Base-by-base conservation (phyloP, 1,140 invertebrate species). In the Helicoverpa armigera region DNA sequence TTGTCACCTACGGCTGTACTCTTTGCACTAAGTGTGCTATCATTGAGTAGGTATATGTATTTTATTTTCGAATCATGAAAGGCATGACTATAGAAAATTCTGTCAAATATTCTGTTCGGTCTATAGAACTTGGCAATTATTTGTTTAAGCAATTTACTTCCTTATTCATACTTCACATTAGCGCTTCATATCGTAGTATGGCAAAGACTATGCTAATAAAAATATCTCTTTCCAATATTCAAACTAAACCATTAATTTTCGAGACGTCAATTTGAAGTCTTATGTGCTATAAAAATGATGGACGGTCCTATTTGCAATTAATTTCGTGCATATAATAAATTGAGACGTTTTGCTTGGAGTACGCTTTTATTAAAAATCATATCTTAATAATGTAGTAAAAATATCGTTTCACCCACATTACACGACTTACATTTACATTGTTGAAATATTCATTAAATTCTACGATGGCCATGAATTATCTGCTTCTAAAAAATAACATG, bases 231-330 rank as follows among this genome's bases (percentile, higher is more conserved):
- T 61, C 23, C 58, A 82, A 82, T 82, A 79, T 74, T 82, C 65
- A 82, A 53, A 51, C 54, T 12, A 18, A 48, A 63, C 16, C 61
- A 35, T 67, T 63, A 29, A 76, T 53, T 29, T 50, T 18, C 43
- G 14, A 18, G 61, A 56, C 31, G 54, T 56, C 54, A 82, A 77
- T 75, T 79, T 79, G 51, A 75, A 75, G 70, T 82, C 50, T 43
- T 31, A 43, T 23, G 2, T 0, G 69, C 76, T 14, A 75, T 82
- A 75, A 82, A 82, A 82, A 79, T 82, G 70, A 75, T 79, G 43
- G 23, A 79, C 7, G 35, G 31, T 29, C 43, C 51, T 23, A 16
- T 75, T 75, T n/a, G 35, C 43, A 53, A 81, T 76, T 76, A 77
- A 70, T 70, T 72, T 58, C 10, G n/a, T 31, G 53, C 53, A 58